Evolutionary conservation across 2,113 vertebrate genomes (phyloP).

Genomic region (Amia ocellicauda): DNA sequence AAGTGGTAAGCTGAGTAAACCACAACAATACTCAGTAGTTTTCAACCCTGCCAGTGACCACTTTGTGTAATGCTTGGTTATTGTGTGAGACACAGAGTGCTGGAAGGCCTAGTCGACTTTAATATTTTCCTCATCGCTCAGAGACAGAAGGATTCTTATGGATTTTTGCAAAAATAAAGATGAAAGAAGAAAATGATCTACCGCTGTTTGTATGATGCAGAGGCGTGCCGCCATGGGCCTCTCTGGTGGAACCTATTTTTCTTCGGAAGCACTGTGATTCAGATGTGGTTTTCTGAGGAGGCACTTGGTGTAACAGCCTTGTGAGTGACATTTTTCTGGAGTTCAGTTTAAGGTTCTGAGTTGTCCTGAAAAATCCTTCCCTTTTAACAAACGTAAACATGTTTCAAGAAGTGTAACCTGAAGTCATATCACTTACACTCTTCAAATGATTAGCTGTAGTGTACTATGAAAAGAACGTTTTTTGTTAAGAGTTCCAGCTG

Average conservation of each 20-base stretch:
- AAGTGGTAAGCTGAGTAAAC: neutral
- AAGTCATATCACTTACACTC: no score
- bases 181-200: neutral
- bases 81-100: neutral
- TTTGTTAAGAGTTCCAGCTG: no score
- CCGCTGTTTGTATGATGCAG: conserved; percentile 34
- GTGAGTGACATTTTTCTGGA: conserved; percentile 35
- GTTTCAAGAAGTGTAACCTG: no score
- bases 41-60: neutral
- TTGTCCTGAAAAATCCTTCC: conserved; percentile 43
- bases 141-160: neutral
- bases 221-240: conserved; percentile 45
- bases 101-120: neutral
- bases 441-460: no score
- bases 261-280: conserved; percentile 62
- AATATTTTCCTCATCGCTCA: neutral
- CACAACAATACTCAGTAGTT: neutral
- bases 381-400: neutral
- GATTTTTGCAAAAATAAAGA: neutral
- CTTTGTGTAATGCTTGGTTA: neutral
- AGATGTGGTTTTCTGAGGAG: conserved; percentile 58
- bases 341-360: conserved; percentile 49
- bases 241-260: conserved; percentile 51
- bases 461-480: no score
- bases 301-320: conserved; percentile 36